Base-by-base conservation (phyloP, 2,888 invertebrate genomes). In the Cheilosia urbana region DNA sequence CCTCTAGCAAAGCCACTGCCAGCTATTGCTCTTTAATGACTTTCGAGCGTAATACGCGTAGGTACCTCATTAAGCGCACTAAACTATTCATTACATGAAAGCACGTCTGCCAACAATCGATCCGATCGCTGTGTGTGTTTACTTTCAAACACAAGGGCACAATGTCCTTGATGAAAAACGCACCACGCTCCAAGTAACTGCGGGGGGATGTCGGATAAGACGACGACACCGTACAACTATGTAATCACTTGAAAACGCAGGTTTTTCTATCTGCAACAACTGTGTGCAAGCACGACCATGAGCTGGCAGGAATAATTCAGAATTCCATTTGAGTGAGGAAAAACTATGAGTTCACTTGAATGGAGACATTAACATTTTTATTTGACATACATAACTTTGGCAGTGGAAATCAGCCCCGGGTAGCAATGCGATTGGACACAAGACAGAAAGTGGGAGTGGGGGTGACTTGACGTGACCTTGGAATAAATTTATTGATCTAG, bases 81-180 rank as follows among this genome's bases (percentile, higher is more conserved):
- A 60, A 72, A 72, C 71, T 49, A 60, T 72, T 72, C 71, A 60
- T 51, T 49, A 62, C 71, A 60, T 60, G 51, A 72, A 72, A 62
- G 27, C 60, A 51, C 17, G 71, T 60, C 60, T 72, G 60, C 30
- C 19, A 45, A 40, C 40, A 72, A 72, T 72, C 71, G 71, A 72
- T 60, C 27, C 19, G 47, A 60, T 40, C 27, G 4, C 27, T 45
- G 7, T 47, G 30, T 45, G 17, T 42, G 24, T 24, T 37, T 34
- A 24, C 34, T 45, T 42, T 42, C 15, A 11, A 27, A 34, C n/a
- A 19, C 30, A 34, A 30, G 42, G 30, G 47, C 42, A 34, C 34
- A 47, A 45, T 69, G 45, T 57, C 57, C 57, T 69, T 57, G 69
- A 42, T 30, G 40, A 21, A 21, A n/a, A 21, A 17, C n/a, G 15